Evolutionary conservation across 2,888 invertebrate genomes (phyloP).

Genomic region (Mamestra brassicae): DNA sequence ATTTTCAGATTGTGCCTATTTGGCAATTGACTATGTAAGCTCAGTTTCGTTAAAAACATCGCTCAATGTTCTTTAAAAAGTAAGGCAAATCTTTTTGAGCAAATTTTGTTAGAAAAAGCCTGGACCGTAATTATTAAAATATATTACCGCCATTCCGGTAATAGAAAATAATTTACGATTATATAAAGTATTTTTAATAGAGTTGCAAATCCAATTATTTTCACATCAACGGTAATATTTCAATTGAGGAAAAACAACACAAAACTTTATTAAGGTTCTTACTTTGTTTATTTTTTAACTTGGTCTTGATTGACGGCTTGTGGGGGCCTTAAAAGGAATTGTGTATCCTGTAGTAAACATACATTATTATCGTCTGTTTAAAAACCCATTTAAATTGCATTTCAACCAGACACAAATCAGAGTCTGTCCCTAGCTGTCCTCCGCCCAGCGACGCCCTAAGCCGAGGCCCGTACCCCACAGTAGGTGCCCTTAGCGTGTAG

Average conservation of each 20-base stretch:
- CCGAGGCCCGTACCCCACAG: too few relatives aligned
- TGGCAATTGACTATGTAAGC: too few relatives aligned
- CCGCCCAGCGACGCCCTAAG: too few relatives aligned
- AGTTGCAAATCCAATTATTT: slow-evolving; percentile 54
- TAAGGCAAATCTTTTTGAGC: not conserved
- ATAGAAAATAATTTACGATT: slow-evolving; percentile 46
- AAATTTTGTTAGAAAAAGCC: slow-evolving; percentile 3
- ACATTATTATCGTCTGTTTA: too few relatives aligned
- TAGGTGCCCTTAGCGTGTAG: too few relatives aligned
- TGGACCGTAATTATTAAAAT: slow-evolving; percentile 38
- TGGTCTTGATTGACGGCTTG: not conserved
- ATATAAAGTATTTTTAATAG: slow-evolving; percentile 49
- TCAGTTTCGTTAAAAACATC: slow-evolving; percentile 5
- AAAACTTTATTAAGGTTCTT: slow-evolving; percentile 8
- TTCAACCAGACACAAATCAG: too few relatives aligned
- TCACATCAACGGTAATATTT: slow-evolving; percentile 45
- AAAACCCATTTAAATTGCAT: too few relatives aligned
- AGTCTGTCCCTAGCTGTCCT: too few relatives aligned
- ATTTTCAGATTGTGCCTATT: too few relatives aligned
- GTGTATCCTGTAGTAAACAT: too few relatives aligned
- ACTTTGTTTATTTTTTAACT: slow-evolving; percentile 19
- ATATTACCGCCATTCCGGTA: slow-evolving; percentile 26
- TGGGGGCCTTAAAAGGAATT: too few relatives aligned
- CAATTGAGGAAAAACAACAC: slow-evolving; percentile 46
- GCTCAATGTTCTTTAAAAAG: slow-evolving; percentile 8